phyloP scores from a whole-genome alignment of 1,140 invertebrate genomes.

The Tetramorium parvispinum region DNA sequence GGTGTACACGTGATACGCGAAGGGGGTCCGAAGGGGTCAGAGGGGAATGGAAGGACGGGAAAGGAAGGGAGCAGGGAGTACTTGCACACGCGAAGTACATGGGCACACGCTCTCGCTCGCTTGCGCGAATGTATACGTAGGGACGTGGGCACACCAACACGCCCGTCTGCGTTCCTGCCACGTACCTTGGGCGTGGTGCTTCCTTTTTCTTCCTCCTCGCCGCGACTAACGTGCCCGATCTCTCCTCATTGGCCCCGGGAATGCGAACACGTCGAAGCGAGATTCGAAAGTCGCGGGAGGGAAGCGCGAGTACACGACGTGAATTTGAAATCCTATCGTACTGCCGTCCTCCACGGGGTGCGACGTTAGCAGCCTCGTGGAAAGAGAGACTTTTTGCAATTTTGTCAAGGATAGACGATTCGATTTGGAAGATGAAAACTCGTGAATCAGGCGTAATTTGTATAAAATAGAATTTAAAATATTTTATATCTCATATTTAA shows the following conservation, averaged over 20 bases:
- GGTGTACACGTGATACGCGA: conserved; percentile 27
- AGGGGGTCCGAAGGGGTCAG: not conserved
- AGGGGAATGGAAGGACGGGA: not conserved
- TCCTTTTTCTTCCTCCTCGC: conserved; percentile 77
- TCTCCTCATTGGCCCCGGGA: conserved; percentile 77
- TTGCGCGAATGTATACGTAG: conserved; percentile 55
- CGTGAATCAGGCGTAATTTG: not conserved
- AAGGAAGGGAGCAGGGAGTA: conserved; percentile 30
- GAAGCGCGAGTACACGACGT: conserved; percentile 57
- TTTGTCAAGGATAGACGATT: not conserved
- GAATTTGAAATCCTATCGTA: conserved; percentile 69
- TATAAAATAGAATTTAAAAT: not conserved
- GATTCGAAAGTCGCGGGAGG: conserved; percentile 74
- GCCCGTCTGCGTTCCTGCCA: conserved; percentile 74
- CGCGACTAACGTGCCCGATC: conserved; percentile 69
- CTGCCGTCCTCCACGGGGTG: not conserved
- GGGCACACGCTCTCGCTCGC: conserved; percentile 20
- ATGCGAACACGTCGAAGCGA: conserved; percentile 77
- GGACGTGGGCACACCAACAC: conserved; percentile 69
- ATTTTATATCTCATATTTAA: not conserved
- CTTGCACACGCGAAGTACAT: conserved; percentile 69
- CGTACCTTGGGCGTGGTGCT: conserved; percentile 80
- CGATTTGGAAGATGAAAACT: not conserved
- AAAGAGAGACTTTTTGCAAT: not conserved
- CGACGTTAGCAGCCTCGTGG: not conserved